Conservation (phyloP, 2,888 invertebrate genomes). For the Fabriciana adippe region DNA sequence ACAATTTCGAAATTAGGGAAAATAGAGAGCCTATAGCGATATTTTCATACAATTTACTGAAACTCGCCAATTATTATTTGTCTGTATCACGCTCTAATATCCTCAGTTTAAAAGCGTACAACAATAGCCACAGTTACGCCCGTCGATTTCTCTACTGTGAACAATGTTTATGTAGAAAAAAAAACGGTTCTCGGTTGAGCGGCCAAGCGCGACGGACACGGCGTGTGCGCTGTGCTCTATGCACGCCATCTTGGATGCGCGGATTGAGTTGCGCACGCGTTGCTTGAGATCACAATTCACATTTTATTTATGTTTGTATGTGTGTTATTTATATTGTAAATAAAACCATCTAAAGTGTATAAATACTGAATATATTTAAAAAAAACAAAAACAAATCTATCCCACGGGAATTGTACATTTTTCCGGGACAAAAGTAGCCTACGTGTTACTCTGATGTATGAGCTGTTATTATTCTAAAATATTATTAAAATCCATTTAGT, state of each 20-base stretch:
- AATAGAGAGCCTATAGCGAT: constrained; percentile 3
- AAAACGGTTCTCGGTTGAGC: constrained; percentile 70
- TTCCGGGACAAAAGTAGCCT: too few species aligned
- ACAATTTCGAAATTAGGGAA: background rate
- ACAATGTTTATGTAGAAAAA: constrained; percentile 81
- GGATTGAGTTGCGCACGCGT: constrained; percentile 73
- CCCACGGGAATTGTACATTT: too few species aligned
- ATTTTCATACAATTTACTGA: constrained; percentile 42
- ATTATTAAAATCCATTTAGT: too few species aligned
- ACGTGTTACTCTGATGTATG: too few species aligned
- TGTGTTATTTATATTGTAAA: background rate
- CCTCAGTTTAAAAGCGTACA: constrained; percentile 71
- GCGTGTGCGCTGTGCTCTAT: constrained; percentile 68
- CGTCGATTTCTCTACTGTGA: constrained; percentile 79
- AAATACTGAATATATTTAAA: background rate
- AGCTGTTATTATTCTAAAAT: too few species aligned
- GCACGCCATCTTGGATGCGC: constrained; percentile 72
- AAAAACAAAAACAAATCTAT: too few species aligned
- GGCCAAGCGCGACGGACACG: constrained; percentile 73
- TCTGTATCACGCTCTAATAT: constrained; percentile 79
- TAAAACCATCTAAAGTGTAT: background rate
- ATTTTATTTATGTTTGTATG: constrained; percentile 14
- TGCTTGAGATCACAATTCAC: constrained; percentile 32
- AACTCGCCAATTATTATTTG: constrained; percentile 62
- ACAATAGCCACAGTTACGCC: constrained; percentile 78